A percentile compares a stretch with the other conserved stretches of the same genome.
phyloP scores from a whole-genome alignment of 1,140 invertebrate genomes.

The Neotoxoptera formosana region DNA sequence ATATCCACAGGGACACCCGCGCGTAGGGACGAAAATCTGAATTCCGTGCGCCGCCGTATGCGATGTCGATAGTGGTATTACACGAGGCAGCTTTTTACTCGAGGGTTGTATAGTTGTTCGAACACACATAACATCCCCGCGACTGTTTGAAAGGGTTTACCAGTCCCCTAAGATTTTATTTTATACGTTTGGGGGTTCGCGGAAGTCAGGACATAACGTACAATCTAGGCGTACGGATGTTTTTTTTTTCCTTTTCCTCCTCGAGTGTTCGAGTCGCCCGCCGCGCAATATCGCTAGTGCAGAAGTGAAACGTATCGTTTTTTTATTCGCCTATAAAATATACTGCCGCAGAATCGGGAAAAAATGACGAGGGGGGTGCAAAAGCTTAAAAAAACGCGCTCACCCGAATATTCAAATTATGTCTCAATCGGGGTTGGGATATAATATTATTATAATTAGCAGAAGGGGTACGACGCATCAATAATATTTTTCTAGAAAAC shows the following conservation, averaged over 20 bases:
- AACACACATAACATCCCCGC: not conserved
- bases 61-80: not conserved
- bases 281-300: not conserved
- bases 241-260: not conserved
- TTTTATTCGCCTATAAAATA: not conserved
- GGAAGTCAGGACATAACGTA: not conserved
- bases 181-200: not conserved
- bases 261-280: not conserved
- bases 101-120: conserved; percentile 29
- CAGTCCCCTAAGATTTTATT: not conserved
- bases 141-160: conserved; percentile 23
- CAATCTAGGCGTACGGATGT: not conserved
- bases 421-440: too few species aligned
- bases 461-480: too few species aligned
- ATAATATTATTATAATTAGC: too few species aligned
- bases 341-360: too few species aligned
- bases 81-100: not conserved
- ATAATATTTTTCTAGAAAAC: not conserved
- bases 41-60: not conserved
- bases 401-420: too few species aligned
- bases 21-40: not conserved
- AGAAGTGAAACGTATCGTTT: not conserved
- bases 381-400: too few species aligned
- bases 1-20: not conserved
- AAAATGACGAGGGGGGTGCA: too few species aligned